Conservation (phyloP, 2,888 invertebrate species). For the Tetheella fluctuosa region DNA sequence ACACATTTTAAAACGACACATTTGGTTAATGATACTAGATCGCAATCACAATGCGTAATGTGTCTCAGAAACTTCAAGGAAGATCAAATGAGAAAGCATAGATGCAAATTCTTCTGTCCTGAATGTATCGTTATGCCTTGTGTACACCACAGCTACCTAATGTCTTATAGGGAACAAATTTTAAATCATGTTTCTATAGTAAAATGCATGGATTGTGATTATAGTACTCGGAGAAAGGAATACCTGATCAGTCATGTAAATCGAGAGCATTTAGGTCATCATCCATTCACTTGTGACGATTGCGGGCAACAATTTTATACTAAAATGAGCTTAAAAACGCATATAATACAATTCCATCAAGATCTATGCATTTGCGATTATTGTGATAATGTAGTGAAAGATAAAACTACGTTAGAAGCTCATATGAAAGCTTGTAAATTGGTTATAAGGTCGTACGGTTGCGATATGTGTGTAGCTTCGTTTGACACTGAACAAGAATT, state of each 20-base stretch:
- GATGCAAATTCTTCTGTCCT: constrained; percentile 55
- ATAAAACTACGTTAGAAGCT: constrained; percentile 34
- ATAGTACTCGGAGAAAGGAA: constrained; percentile 53
- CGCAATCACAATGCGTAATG: constrained; percentile 49
- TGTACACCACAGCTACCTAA: constrained; percentile 54
- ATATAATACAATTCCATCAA: constrained; percentile 54
- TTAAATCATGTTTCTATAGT: constrained; percentile 44
- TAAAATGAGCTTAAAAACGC: constrained; percentile 51
- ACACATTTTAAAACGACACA: constrained; percentile 52
- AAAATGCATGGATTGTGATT: constrained; percentile 59
- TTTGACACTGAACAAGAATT: constrained; percentile 47
- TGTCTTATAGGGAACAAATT: constrained; percentile 55
- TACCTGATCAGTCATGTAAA: constrained; percentile 58
- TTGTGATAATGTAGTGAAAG: constrained; percentile 53
- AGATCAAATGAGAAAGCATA: constrained; percentile 44
- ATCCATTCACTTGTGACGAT: constrained; percentile 56
- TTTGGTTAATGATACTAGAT: constrained; percentile 31
- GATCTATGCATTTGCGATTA: constrained; percentile 48
- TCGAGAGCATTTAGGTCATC: constrained; percentile 59
- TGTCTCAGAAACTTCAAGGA: constrained; percentile 49
- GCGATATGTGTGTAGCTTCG: constrained; percentile 50
- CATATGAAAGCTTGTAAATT: constrained; percentile 47
- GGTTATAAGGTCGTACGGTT: constrained; percentile 37
- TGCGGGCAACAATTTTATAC: constrained; percentile 62
- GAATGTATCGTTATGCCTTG: constrained; percentile 56